Evolutionary conservation across 1,140 invertebrate genomes (phyloP), one percentile per base, ranked within the genome.

Genomic region (Tenebrio molitor): DNA sequence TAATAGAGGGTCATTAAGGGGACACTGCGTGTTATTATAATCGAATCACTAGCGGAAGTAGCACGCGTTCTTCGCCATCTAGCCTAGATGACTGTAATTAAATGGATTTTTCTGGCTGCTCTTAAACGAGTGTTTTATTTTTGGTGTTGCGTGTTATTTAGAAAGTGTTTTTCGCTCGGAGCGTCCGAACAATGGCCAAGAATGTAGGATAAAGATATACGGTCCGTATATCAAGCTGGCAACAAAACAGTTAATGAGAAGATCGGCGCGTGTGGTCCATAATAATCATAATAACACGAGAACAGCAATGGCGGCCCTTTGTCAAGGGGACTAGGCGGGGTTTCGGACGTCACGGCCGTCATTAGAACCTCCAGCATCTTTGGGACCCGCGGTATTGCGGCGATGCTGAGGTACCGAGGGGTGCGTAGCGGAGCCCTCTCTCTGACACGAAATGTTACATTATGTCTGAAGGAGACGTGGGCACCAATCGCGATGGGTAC

Each of bases 261-360:
- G 42, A 64, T 65, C 69, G 39, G 69, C 69, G 69, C 69, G 69
- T 71, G 69, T 71, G 69, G 69, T 71, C 69, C 69, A 71, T 71
- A 71, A 71, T 71, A 71, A 66, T 66, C 36, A 71, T 65, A 44
- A 71, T 66, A 71, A 71, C 39, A 71, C 36, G 53, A 39, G 16
- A 44, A 39, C 62, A 15, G 58, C 34, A 17, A 70, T 70, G 69
- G 69, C 69, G 58, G 69, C 44, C 41, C 68, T 70, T 70, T 70
- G 68, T 70, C 21, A 41, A 39, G 36, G 19, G 23, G 16, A 29
- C 17, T 39, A 70, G 68, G 68, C 68, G 68, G 68, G 23, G 68
- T 68, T 50, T 50, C 14, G 21, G 21, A 50, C 46, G 72, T 53
- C 46, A 74, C 72, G 75, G 72, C 68, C 63, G 75, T 25, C 46